Conservation (phyloP, 2,113 vertebrate species). For the Thermophis baileyi region DNA sequence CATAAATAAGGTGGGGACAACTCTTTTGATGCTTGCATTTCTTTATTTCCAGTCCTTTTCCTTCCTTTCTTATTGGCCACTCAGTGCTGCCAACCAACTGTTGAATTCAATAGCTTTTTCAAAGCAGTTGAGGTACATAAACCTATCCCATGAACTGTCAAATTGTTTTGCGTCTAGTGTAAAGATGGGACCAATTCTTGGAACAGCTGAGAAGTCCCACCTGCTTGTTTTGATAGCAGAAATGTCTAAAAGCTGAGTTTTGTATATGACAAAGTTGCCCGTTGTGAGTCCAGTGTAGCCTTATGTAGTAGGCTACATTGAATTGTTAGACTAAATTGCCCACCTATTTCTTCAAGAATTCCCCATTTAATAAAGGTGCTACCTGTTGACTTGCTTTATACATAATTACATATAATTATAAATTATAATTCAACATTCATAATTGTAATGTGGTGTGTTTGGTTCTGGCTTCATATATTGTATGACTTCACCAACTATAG, state of each 20-base stretch:
- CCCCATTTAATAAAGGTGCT: background rate
- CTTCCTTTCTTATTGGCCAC: background rate
- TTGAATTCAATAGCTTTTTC: background rate
- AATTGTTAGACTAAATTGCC: too few relatives aligned
- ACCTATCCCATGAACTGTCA: background rate
- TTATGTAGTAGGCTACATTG: background rate
- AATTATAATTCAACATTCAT: background rate
- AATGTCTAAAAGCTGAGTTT: conserved; percentile 24
- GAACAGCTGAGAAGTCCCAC: background rate
- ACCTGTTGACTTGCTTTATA: background rate
- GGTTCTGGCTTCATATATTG: background rate
- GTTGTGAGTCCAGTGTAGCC: background rate
- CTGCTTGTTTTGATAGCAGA: conserved; percentile 10
- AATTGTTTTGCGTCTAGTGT: conserved; percentile 27
- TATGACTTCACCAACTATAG: background rate
- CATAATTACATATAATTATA: background rate
- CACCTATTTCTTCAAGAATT: background rate
- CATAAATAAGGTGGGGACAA: background rate
- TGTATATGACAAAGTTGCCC: background rate
- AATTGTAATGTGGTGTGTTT: background rate
- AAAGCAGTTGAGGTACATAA: background rate
- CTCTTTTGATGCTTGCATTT: background rate
- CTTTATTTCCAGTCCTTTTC: conserved; percentile 8
- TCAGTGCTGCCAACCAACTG: background rate
- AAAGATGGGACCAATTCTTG: background rate